A percentile compares a stretch with the other conserved stretches of the same genome.
Conservation (phyloP, 2,797 vertebrate genomes). For the Chloroceryle inda region DNA sequence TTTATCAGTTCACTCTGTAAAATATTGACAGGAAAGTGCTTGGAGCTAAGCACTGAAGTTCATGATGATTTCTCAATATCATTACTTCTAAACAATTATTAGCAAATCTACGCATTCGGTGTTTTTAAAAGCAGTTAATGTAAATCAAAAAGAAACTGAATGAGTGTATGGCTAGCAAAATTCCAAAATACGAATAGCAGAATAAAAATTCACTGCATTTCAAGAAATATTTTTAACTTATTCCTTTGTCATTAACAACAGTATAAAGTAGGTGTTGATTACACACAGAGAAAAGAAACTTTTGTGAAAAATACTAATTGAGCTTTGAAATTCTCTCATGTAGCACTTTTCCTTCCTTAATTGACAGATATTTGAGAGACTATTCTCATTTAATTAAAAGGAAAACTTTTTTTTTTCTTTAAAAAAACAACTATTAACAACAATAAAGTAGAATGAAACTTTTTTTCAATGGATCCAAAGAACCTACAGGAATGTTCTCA, state of each 20-base stretch:
- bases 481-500: not conserved
- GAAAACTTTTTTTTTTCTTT: not conserved
- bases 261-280: not conserved
- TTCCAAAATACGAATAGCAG: not conserved
- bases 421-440: not conserved
- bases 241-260: not conserved
- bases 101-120: not conserved
- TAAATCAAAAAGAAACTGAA: not conserved
- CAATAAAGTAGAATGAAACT: not conserved
- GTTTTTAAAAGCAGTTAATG: not conserved
- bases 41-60: not conserved
- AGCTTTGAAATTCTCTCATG: slow-evolving; percentile 14
- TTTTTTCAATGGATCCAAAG: not conserved
- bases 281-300: not conserved
- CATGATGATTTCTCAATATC: not conserved
- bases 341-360: not conserved
- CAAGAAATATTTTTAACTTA: not conserved
- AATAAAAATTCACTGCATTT: not conserved
- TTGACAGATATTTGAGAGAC: slow-evolving; percentile 22
- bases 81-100: not conserved
- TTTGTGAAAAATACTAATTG: not conserved
- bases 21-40: not conserved
- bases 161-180: not conserved
- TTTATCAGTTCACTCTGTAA: not conserved
- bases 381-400: not conserved